Conservation (phyloP, 2,797 vertebrate genomes). For the Pristis pectinata region DNA sequence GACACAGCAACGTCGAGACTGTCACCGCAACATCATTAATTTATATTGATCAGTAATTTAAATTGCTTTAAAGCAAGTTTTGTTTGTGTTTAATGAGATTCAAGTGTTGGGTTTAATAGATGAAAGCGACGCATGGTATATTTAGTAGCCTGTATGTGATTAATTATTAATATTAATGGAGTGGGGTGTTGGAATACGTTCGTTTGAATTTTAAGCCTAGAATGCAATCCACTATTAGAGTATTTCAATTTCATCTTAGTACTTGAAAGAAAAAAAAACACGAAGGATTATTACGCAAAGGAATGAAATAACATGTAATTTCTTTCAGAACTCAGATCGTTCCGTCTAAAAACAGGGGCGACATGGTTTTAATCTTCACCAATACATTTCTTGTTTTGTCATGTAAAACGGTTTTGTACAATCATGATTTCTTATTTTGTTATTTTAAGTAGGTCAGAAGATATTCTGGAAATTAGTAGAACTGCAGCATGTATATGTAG, state of each 20-base stretch:
- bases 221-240: background rate
- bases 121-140: background rate
- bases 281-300: background rate
- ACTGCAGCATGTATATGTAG: background rate
- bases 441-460: background rate
- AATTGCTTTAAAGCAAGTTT: background rate
- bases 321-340: background rate
- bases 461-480: background rate
- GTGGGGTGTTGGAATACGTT: background rate
- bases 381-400: background rate
- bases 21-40: background rate
- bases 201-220: background rate
- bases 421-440: background rate
- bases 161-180: background rate
- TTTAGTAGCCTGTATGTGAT: background rate
- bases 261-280: background rate
- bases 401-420: background rate
- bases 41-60: background rate
- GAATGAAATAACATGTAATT: background rate
- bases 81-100: background rate
- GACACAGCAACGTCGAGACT: background rate
- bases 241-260: background rate
- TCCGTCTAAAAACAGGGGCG: background rate
- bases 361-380: background rate
- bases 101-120: background rate